Percentiles rank a stretch among this genome's conserved stretches.
These are phyloP conservation scores for Ctenomys sociabilis DNA, from an alignment of 2,113 vertebrate species.

Conservation along the genomic window DNA sequence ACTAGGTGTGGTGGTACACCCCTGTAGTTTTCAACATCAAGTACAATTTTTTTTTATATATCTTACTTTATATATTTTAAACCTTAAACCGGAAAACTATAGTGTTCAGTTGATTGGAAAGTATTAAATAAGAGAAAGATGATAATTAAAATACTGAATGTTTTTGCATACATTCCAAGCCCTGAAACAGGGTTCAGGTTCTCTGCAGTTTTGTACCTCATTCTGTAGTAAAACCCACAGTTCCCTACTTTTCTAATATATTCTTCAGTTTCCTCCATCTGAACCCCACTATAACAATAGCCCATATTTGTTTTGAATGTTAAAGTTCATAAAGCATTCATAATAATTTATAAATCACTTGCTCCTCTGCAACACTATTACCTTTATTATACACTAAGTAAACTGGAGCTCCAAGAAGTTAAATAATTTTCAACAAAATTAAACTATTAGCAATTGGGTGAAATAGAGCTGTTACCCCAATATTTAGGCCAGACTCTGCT, in stretches of 20 bases:
- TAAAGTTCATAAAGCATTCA: background rate
- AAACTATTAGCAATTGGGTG: background rate
- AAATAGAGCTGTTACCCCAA: background rate
- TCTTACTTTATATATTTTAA: background rate
- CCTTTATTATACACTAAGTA: background rate
- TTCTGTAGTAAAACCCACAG: background rate
- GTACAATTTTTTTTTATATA: background rate
- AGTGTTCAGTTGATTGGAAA: constrained; percentile 1
- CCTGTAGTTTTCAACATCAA: constrained; percentile 29
- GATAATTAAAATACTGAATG: background rate
- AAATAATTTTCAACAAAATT: background rate
- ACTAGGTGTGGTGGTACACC: too few species aligned
- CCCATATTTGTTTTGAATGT: background rate
- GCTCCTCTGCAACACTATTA: background rate
- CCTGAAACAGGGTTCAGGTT: background rate
- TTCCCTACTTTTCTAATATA: background rate
- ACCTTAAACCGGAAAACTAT: background rate
- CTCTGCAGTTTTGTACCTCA: background rate
- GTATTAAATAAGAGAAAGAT: background rate
- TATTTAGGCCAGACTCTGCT: background rate
- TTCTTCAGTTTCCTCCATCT: background rate
- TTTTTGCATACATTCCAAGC: background rate
- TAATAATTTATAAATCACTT: background rate
- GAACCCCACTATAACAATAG: background rate
- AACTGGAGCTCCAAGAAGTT: background rate